phyloP scores from a whole-genome alignment of 2,888 invertebrate species.

The Plemyria rubiginata region DNA sequence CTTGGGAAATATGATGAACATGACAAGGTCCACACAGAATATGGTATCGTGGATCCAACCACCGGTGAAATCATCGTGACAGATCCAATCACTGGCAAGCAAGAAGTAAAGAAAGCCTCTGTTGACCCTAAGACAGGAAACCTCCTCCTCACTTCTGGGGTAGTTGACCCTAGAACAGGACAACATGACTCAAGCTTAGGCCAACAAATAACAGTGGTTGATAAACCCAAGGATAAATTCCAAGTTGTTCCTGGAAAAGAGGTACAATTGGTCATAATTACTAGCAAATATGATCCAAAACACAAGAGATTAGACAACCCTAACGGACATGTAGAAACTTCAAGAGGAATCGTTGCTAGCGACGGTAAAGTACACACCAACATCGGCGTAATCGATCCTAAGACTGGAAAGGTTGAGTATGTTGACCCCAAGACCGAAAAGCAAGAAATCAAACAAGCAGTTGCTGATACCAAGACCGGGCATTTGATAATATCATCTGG shows the following conservation, averaged over 20 bases:
- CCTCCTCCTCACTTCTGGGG: conserved; percentile 83
- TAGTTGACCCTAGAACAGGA: conserved; percentile 84
- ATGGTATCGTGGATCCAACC: conserved; percentile 83
- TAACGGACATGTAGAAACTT: conserved; percentile 79
- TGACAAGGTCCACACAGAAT: conserved; percentile 85
- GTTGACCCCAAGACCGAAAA: conserved; percentile 83
- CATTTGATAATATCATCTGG: conserved; percentile 83
- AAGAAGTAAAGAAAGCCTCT: conserved; percentile 86
- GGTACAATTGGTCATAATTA: conserved; percentile 80
- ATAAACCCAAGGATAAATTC: conserved; percentile 74
- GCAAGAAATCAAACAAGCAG: conserved; percentile 84
- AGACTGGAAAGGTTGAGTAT: conserved; percentile 83
- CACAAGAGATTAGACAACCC: conserved; percentile 82
- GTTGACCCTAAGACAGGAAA: conserved; percentile 87
- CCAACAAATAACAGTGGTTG: conserved; percentile 77
- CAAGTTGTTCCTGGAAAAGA: conserved; percentile 73
- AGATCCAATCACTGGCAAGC: conserved; percentile 86
- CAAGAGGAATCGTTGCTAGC: conserved; percentile 69
- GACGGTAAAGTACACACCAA: conserved; percentile 81
- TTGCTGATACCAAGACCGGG: conserved; percentile 83
- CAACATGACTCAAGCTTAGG: conserved; percentile 84
- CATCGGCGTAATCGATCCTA: conserved; percentile 81
- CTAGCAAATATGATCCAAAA: conserved; percentile 84
- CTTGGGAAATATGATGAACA: conserved; percentile 71
- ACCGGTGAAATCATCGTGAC: conserved; percentile 85